Base-by-base conservation (phyloP, 2,797 vertebrate species). In the Emys orbicularis region DNA sequence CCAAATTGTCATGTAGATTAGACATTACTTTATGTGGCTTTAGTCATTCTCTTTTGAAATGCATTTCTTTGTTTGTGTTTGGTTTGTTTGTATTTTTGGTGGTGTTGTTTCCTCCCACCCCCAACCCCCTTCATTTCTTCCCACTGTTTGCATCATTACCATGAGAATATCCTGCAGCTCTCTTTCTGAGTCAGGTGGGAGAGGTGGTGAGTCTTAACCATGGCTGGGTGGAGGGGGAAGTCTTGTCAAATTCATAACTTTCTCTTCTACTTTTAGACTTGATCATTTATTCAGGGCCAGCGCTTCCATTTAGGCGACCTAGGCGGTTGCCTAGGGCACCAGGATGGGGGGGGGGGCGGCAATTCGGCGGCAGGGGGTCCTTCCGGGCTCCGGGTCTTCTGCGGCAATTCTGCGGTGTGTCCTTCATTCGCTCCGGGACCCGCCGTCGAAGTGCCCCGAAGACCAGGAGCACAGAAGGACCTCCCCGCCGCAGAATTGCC, bases 61-160 rank as follows among this genome's bases (percentile, higher is more conserved):
- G 7, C 15, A n/a, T 7, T 15, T n/a, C 31, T n/a, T 86, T 10
- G 34, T 94, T 91, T 89, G 16, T 81, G 85, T 88, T 29, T 50
- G 2, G 6, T 76, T 37, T 31, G 37, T 13, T 29, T 83, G 5
- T 56, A 7, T 27, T 49, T 59, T 2, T 79, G 8, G 1, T 25
- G 52, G 18, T 53, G 52, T 8, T 19, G 0, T 76, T 87, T 86
- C 13, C 76, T 50, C 8, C 8, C 1, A 1, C 56, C 10, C 3
- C 13, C 13, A 50, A 53, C 52, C 6, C 18, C 12, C 89, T 72
- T 50, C 79, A 8, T 47, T 91, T 90, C 25, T 27, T 5, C 3
- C 10, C 52, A 49, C 53, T 74, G 9, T 44, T 81, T 79, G 4
- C 27, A 25, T 87, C 79, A 80, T 12, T 44, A 74, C 12, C 21